Evolutionary conservation across 2,113 vertebrate genomes (phyloP).

Genomic region (Corythoichthys intestinalis): DNA sequence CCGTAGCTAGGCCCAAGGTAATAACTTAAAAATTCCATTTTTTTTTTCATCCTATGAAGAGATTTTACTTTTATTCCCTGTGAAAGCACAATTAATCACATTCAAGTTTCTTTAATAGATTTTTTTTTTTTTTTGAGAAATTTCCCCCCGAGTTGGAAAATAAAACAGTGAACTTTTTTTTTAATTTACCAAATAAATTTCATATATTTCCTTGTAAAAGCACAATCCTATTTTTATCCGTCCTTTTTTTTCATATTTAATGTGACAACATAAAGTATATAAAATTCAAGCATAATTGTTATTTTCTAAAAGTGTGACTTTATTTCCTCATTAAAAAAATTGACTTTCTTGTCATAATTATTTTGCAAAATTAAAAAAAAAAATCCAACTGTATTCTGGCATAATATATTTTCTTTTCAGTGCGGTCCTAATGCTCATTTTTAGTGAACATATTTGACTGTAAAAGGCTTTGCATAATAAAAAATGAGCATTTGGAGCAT

Average conservation of each 20-base stretch:
- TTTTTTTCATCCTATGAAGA: too few species aligned
- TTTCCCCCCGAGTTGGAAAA: too few species aligned
- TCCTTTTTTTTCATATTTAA: not conserved
- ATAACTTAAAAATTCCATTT: too few species aligned
- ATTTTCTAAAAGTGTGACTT: not conserved
- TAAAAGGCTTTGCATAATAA: conserved; percentile 18
- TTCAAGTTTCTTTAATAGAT: too few species aligned
- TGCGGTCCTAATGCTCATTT: not conserved
- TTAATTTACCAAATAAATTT: not conserved
- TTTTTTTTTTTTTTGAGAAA: too few species aligned
- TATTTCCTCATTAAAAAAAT: not conserved
- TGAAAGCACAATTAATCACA: too few species aligned
- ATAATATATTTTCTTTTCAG: not conserved
- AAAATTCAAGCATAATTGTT: not conserved
- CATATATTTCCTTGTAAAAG: not conserved
- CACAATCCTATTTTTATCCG: not conserved
- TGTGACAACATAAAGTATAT: not conserved
- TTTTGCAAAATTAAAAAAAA: not conserved
- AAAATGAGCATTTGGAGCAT: conserved; percentile 32
- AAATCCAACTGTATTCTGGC: not conserved
- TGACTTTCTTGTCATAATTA: not conserved
- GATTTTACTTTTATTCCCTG: too few species aligned
- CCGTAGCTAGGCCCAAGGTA: too few species aligned
- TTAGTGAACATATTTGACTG: not conserved
- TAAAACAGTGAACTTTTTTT: not conserved